Base-by-base conservation (phyloP, 2,888 invertebrate species). In the Dendrolimus houi region DNA sequence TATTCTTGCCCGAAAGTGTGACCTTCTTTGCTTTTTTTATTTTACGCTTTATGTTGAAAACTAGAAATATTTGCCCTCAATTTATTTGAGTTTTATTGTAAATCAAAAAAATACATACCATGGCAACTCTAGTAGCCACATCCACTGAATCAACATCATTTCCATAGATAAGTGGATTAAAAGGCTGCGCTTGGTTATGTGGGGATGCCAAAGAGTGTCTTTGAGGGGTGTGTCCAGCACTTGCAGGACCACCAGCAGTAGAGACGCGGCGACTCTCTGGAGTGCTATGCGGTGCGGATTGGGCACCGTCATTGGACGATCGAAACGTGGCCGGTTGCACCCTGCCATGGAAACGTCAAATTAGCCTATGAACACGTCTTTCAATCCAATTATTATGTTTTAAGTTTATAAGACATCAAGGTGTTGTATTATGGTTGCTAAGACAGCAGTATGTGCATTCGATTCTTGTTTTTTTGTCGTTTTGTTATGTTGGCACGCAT, bases 91-190 rank as follows among this genome's bases (percentile, higher is more conserved):
- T 29, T 29, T 29, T 29, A 29, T 29, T 6, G 29, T 6, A 29
- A 29, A 29, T 29, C 29, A 29, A 29, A 29, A 0, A 59, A 56
- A 59, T 29, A 53, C 54, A 55, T 57, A 80, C 80, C 80, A 80
- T 80, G 2, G 79, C 99, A 54, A 99, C 98, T 62, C 99, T 91
- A 0, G 98, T 99, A 9, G 99, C 99, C 17, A 99, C 95, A 83
- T 99, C 99, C 0, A 99, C 99, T 0, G 98, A 98, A 82, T 99
- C 99, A 0, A 99, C 97, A 81, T 99, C 98, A 74, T 95, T 96
- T 53, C 97, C 97, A 77, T 95, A 97, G 66, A 98, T 97, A 73
- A 98, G 96, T 0, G 97, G 97, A 88, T 98, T 98, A 67, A 93
- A 93, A 8, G 93, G 92, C 70, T 92, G 92, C 9, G 92, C 86